Percentiles rank a stretch among this genome's conserved stretches.
Conservation (phyloP, 2,797 vertebrate genomes). For the Pseudopleuronectes americanus region DNA sequence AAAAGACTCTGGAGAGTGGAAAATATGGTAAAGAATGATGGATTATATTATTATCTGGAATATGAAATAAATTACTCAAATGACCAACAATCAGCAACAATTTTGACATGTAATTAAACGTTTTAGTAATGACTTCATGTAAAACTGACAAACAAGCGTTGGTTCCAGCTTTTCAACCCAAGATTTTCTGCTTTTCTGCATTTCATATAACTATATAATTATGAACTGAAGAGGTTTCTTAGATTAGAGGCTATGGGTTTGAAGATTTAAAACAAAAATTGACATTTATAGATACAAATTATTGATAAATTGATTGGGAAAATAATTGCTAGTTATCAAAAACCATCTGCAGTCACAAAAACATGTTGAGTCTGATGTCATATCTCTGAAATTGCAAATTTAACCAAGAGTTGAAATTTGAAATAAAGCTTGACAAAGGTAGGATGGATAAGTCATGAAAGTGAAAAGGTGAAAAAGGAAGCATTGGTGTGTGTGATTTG, state of each 20-base stretch:
- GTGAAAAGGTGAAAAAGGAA: constrained; percentile 8
- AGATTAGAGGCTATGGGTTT: too few relatives aligned
- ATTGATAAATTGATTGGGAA: not conserved
- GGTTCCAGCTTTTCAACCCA: not conserved
- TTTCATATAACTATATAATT: not conserved
- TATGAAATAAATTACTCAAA: constrained; percentile 23
- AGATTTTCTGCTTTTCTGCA: not conserved
- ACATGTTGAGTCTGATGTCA: not conserved
- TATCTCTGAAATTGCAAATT: not conserved
- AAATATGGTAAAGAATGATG: constrained; percentile 39
- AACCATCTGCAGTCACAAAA: not conserved
- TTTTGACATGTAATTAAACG: constrained; percentile 19
- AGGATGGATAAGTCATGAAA: constrained; percentile 1
- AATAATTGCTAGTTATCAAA: not conserved
- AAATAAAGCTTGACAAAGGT: not conserved
- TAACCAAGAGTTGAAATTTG: constrained; percentile 1
- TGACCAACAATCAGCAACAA: constrained; percentile 16
- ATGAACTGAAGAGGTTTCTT: too few relatives aligned
- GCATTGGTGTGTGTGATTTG: not conserved
- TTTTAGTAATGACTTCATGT: not conserved
- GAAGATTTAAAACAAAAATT: too few relatives aligned
- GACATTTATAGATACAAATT: not conserved
- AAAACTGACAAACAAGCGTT: not conserved
- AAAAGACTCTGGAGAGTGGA: constrained; percentile 36
- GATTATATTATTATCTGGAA: constrained; percentile 5